Base-by-base conservation (phyloP, 2,113 vertebrate species). In the Oplegnathus fasciatus region DNA sequence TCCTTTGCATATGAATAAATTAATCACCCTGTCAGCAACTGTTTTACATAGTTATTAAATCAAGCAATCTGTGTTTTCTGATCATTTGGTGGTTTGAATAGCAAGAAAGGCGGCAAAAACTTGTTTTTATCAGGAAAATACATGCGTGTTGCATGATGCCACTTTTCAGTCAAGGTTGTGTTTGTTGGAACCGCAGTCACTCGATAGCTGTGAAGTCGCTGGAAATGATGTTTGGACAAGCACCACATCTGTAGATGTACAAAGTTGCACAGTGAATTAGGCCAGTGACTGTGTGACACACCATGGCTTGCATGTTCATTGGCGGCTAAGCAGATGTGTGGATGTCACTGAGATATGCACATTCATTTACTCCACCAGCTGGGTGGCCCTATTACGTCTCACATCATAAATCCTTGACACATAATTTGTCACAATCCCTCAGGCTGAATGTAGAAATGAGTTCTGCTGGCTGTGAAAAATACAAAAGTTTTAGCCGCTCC, bases 381-480 rank as follows among this genome's bases (percentile, higher is more conserved):
- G 93, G 88, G 86, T 95, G 94, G 90, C 92, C 93, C 88, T 89
- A 94, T 95, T 94, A 94, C 65, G 91, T 95, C 90, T 90, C 89
- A 89, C 88, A 92, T 94, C 89, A 94, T 95, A 93, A 95, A 94
- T 92, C 86, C 82, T 73, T 93, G 89, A 95, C 92, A 88, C 85
- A 73, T 94, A 90, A 95, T 94, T 94, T 94, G 89, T 94, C 91
- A 93, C 86, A 92, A 91, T 92, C 86, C 83, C 77, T 88, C 71
- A 83, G 90, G 79, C 87, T 84, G 83, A 90, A 75, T 91, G 68
- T 68, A 87, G 83, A 85, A 80, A 72, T 72, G 80, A 84, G 48
- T 69, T 82, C 65, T 83, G 75, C 40, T 62, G 64, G 40, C 70
- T 88, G 80, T 75, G 81, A 89, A 86, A 86, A 85, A 86, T 40